phyloP scores from a whole-genome alignment of 1,140 invertebrate species.

The Zaprionus ornatus region DNA sequence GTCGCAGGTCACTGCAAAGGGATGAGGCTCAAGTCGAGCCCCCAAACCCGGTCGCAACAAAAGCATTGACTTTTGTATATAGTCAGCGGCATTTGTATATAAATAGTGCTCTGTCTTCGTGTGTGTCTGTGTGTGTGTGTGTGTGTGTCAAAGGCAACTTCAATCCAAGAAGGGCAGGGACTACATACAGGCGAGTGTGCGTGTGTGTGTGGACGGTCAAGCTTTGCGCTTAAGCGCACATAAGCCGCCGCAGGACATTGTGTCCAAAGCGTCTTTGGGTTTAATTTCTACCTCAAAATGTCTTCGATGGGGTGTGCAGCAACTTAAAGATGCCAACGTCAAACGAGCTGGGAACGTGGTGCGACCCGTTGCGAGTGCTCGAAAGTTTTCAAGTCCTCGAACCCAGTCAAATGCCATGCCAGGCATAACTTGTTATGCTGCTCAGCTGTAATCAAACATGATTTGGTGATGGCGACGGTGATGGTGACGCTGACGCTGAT shows the following conservation, averaged over 20 bases:
- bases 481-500: constrained; percentile 41
- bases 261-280: constrained; percentile 57
- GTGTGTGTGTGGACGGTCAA: constrained; percentile 54
- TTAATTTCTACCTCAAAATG: constrained; percentile 67
- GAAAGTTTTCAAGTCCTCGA: constrained; percentile 16
- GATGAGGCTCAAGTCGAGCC: constrained; percentile 23
- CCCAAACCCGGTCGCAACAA: constrained; percentile 55
- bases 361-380: neutral
- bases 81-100: constrained; percentile 80
- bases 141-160: constrained; percentile 63
- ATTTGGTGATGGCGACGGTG: constrained; percentile 39
- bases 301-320: constrained; percentile 8
- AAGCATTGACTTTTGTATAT: constrained; percentile 81
- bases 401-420: constrained; percentile 13
- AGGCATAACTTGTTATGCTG: constrained; percentile 71
- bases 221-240: constrained; percentile 78
- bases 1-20: neutral
- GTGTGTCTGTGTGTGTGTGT: constrained; percentile 28
- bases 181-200: neutral
- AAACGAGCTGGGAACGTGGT: neutral
- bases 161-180: constrained; percentile 26
- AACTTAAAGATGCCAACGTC: constrained; percentile 57
- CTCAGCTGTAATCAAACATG: constrained; percentile 82
- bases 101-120: constrained; percentile 56
- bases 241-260: constrained; percentile 75